Evolutionary conservation across 2,797 vertebrate genomes (phyloP).

Genomic region (Eulemur coronatus): DNA sequence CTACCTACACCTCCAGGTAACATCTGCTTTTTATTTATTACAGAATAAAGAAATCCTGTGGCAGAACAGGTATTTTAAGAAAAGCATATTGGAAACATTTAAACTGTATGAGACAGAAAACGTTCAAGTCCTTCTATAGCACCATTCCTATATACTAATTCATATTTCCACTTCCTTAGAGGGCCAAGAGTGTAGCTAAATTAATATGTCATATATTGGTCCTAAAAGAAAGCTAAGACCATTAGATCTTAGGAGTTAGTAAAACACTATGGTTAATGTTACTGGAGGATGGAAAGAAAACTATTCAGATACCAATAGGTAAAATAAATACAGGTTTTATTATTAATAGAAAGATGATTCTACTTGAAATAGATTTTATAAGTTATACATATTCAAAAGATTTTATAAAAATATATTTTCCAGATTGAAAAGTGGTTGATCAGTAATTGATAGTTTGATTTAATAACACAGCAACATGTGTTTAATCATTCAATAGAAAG

Average conservation of each 20-base stretch:
- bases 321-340: background rate
- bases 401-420: background rate
- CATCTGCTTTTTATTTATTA: background rate
- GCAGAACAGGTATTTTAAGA: background rate
- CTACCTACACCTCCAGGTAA: background rate
- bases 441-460: background rate
- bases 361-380: background rate
- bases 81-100: background rate
- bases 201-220: background rate
- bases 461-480: background rate
- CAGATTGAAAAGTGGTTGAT: background rate
- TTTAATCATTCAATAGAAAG: background rate
- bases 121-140: accelerated
- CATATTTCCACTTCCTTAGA: background rate
- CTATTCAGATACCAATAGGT: background rate
- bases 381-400: background rate
- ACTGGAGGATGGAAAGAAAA: background rate
- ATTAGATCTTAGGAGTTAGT: background rate
- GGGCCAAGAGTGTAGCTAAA: background rate
- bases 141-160: background rate
- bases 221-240: background rate
- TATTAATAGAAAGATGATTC: background rate
- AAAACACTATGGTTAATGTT: background rate
- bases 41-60: background rate
- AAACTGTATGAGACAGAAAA: background rate